Evolutionary conservation across 2,113 vertebrate species (phyloP).

Genomic region (Oryzias melastigma): DNA sequence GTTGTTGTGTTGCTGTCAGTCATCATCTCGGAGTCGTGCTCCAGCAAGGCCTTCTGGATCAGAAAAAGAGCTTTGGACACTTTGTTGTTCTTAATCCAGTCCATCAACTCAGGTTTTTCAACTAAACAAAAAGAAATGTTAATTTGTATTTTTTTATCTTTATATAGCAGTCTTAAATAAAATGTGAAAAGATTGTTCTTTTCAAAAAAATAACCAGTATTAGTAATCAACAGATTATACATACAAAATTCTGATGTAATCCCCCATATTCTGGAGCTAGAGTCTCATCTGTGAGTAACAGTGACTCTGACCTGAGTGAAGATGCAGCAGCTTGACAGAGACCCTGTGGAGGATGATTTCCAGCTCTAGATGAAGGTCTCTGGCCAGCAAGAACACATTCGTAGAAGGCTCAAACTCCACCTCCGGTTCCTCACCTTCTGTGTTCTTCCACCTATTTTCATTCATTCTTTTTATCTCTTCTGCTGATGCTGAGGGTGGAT

Average conservation of each 20-base stretch:
- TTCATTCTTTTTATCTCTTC: conserved; percentile 8
- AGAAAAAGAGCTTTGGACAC: conserved; percentile 86
- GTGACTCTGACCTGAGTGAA: conserved; percentile 75
- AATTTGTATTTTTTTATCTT: too few species aligned
- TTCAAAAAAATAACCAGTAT: too few species aligned
- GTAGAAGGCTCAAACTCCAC: conserved; percentile 17
- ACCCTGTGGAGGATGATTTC: conserved; percentile 83
- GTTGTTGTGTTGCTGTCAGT: conserved; percentile 48
- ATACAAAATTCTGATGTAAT: too few species aligned
- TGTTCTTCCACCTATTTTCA: conserved; percentile 3
- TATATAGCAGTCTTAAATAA: too few species aligned
- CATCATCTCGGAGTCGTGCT: conserved; percentile 61
- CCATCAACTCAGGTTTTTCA: conserved; percentile 78
- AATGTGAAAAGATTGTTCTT: too few species aligned
- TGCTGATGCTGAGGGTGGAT: not conserved
- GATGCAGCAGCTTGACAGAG: conserved; percentile 80
- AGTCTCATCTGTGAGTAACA: not conserved
- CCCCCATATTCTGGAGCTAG: too few species aligned
- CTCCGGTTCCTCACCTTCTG: conserved; percentile 27
- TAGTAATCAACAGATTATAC: too few species aligned
- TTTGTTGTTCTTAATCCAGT: conserved; percentile 86
- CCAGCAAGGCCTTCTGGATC: conserved; percentile 83
- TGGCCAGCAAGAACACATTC: conserved; percentile 29
- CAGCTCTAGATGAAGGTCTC: conserved; percentile 88
- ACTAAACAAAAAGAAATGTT: conserved; percentile 11